Conservation (phyloP, 2,113 vertebrate genomes). For the Seriola quinqueradiata region DNA sequence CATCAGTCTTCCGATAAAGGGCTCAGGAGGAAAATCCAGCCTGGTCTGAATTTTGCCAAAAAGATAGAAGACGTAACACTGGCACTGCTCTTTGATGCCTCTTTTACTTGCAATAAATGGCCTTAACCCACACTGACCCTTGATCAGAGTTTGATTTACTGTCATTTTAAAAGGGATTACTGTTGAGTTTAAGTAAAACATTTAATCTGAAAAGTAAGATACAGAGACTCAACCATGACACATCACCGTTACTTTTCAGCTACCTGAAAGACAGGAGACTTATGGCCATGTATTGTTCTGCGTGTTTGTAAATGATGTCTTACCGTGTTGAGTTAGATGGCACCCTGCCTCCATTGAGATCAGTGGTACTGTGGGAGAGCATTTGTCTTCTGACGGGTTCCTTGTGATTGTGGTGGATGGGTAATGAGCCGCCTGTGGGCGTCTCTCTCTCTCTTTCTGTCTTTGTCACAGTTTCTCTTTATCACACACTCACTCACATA, state of each 20-base stretch:
- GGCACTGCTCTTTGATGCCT: constrained; percentile 31
- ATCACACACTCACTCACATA: neutral
- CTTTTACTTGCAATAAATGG: constrained; percentile 42
- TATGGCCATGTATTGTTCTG: neutral
- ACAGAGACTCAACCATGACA: constrained; percentile 16
- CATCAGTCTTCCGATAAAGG: constrained; percentile 61
- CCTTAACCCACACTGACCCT: constrained; percentile 26
- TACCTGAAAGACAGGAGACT: constrained; percentile 16
- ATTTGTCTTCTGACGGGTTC: constrained; percentile 55
- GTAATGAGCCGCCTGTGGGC: constrained; percentile 64
- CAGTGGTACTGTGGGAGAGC: constrained; percentile 34
- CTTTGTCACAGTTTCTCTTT: constrained; percentile 40
- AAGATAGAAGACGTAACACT: constrained; percentile 27
- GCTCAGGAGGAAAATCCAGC: constrained; percentile 52
- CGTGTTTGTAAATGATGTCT: constrained; percentile 17
- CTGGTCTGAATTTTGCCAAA: constrained; percentile 41
- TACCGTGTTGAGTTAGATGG: constrained; percentile 31
- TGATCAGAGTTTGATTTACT: constrained; percentile 43
- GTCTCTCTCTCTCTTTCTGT: constrained; percentile 38
- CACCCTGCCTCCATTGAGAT: constrained; percentile 40
- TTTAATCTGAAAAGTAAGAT: constrained; percentile 30
- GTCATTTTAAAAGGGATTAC: constrained; percentile 47
- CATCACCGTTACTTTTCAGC: constrained; percentile 3
- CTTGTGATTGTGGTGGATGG: constrained; percentile 44
- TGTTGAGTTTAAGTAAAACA: constrained; percentile 37